Percentiles rank a stretch among this genome's conserved stretches.
These are phyloP conservation scores for Cyclina sinensis DNA, from an alignment of 1,140 invertebrate species.

Conservation along the genomic window DNA sequence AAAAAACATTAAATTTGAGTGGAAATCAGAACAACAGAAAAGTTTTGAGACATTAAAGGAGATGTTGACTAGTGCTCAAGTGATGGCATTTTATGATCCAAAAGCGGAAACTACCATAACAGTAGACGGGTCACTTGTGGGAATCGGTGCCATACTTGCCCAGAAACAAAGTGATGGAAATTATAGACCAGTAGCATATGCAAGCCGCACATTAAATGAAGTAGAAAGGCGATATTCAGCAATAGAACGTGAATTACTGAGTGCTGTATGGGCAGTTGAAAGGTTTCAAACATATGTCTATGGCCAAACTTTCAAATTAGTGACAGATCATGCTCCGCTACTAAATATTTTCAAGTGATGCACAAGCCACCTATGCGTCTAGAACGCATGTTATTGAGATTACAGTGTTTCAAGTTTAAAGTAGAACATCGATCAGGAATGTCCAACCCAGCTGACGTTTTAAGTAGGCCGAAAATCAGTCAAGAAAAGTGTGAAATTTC, in stretches of 20 bases:
- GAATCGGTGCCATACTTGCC: constrained; percentile 52
- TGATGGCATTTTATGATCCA: constrained; percentile 66
- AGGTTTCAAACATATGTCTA: constrained; percentile 88
- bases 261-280: constrained; percentile 82
- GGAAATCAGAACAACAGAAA: constrained; percentile 63
- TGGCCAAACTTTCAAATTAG: constrained; percentile 43
- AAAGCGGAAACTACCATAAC: constrained; percentile 20
- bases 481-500: constrained; percentile 26
- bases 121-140: constrained; percentile 51
- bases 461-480: neutral
- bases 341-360: constrained; percentile 21
- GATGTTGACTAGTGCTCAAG: neutral
- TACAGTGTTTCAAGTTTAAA: neutral
- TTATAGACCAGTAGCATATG: constrained; percentile 71
- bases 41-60: constrained; percentile 35
- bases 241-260: constrained; percentile 72
- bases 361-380: neutral
- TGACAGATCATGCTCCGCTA: constrained; percentile 67
- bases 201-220: constrained; percentile 66
- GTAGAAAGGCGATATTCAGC: constrained; percentile 70
- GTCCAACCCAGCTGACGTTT: neutral
- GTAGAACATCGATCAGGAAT: constrained; percentile 5
- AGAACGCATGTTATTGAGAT: constrained; percentile 18
- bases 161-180: constrained; percentile 51
- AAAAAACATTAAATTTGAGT: constrained; percentile 38